Evolutionary conservation across 2,888 invertebrate genomes (phyloP).

Genomic region (Lasius platythorax): DNA sequence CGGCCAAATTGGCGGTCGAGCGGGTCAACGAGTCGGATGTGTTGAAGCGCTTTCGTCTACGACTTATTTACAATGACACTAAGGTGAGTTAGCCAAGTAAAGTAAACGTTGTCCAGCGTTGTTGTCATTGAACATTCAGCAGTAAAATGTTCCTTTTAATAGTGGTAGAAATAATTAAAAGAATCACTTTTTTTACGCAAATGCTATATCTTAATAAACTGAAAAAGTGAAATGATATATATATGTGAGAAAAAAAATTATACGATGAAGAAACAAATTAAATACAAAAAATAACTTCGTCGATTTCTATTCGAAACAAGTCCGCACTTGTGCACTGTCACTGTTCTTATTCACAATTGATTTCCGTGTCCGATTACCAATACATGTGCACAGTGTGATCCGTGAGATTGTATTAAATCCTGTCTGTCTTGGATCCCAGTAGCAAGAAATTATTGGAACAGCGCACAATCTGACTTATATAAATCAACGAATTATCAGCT

Average conservation of each 20-base stretch:
- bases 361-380: constrained; percentile 19
- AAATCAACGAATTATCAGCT: background rate
- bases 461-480: background rate
- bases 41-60: constrained; percentile 91
- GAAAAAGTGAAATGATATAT: background rate
- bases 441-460: constrained; percentile 16
- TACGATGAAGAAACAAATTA: background rate
- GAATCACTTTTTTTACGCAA: background rate
- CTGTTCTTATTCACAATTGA: constrained; percentile 13
- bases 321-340: background rate
- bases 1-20: constrained; percentile 92
- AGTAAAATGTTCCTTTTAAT: background rate
- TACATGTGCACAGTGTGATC: background rate
- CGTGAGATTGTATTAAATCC: background rate
- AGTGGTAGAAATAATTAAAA: background rate
- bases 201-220: background rate
- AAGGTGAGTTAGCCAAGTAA: constrained; percentile 88
- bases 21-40: constrained; percentile 91
- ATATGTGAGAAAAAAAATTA: background rate
- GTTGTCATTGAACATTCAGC: background rate
- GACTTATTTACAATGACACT: constrained; percentile 94
- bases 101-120: background rate
- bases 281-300: background rate
- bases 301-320: background rate
- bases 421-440: background rate